phyloP scores from a whole-genome alignment of 2,888 invertebrate species.

The Hirudinaria manillensis region DNA sequence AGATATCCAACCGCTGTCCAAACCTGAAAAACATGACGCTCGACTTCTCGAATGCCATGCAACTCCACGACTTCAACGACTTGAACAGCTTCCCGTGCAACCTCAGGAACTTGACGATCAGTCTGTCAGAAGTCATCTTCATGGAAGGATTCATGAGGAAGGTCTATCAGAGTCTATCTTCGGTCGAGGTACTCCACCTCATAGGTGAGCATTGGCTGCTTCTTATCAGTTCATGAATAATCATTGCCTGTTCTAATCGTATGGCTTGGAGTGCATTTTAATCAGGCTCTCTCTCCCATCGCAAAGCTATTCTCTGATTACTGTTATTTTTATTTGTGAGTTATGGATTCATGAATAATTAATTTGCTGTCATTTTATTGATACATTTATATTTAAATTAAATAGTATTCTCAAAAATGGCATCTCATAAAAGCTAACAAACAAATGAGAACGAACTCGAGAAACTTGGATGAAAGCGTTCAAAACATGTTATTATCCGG shows the following conservation, averaged over 20 bases:
- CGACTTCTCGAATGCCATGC: slow-evolving; percentile 80
- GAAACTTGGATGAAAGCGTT: too few species aligned
- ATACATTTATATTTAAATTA: too few species aligned
- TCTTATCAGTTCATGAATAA: neutral
- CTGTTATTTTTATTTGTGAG: too few species aligned
- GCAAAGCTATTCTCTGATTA: too few species aligned
- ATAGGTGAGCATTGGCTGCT: slow-evolving; percentile 64
- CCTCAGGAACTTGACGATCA: slow-evolving; percentile 86
- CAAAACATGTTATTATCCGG: too few species aligned
- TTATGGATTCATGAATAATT: too few species aligned
- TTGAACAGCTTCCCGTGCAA: slow-evolving; percentile 98
- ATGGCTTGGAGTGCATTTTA: neutral
- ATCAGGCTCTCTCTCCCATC: too few species aligned
- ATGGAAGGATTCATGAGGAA: slow-evolving; percentile 99
- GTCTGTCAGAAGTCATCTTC: slow-evolving; percentile 96
- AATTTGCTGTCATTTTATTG: too few species aligned
- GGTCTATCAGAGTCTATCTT: slow-evolving; percentile 98
- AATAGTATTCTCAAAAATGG: too few species aligned
- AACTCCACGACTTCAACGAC: slow-evolving; percentile 94
- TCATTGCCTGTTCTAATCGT: neutral
- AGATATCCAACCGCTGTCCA: slow-evolving; percentile 67
- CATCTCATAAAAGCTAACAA: too few species aligned
- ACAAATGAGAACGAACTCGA: too few species aligned
- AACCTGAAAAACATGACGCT: slow-evolving; percentile 67
- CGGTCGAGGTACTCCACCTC: slow-evolving; percentile 88